Base-by-base conservation (phyloP, 2,888 invertebrate species). In the Rhagonycha lutea region DNA sequence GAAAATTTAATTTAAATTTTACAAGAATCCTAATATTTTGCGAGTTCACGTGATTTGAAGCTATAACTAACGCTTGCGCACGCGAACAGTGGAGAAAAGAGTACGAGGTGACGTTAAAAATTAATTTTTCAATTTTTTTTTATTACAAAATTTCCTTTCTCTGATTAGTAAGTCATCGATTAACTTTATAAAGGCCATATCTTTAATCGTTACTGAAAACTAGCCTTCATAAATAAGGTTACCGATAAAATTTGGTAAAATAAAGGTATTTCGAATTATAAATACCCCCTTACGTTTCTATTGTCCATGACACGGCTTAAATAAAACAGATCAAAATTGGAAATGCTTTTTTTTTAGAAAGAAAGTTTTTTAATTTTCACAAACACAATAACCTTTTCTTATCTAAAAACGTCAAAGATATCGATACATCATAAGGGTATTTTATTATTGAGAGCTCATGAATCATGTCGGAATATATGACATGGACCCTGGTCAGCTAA, bases 401-500 rank as follows among this genome's bases (percentile, higher is more conserved):
- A 77, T 77, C 73, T 62, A 60, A 68, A 74, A 72, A 65, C 74
- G 77, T 72, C 77, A 77, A 77, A 72, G 77, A 77, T 74, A 74
- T 63, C 69, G 47, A 73, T 75, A 26, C 23, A 77, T 76, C 74
- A 74, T 69, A 68, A 32, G 67, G 32, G 60, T 70, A 70, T 72
- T 74, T 69, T 69, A 78, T 75, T 71, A 72, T 69, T 74, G 74
- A 77, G 72, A 71, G 80, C 77, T 79, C 80, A 78, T 82, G 82
- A 81, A 81, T 82, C 81, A 82, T 69, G 76, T 74, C 76, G 76
- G 77, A 79, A 78, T 79, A 47, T 47, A 80, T 78, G 78, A 80
- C 77, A 77, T 78, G 79, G 79, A 78, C 79, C 78, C 78, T 78
- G 84, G 84, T 83, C 83, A 84, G 79, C 80, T 84, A 84, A 84